Base-by-base conservation (phyloP, 2,797 vertebrate genomes). In the Smutsia temminckii region DNA sequence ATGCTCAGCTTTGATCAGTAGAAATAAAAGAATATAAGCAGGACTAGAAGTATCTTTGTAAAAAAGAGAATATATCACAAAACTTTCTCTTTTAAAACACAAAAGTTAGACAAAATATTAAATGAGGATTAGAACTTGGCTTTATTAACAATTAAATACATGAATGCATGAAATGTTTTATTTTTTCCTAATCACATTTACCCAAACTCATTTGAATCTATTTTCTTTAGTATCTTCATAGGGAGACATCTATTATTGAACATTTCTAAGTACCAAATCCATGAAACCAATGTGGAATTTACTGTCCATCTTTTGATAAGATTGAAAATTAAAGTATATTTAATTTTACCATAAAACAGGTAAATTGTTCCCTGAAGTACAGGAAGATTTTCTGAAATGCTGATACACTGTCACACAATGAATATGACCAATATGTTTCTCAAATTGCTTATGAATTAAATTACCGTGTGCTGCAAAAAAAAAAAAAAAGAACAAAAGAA, bases 401-500 rank as follows among this genome's bases (percentile, higher is more conserved):
- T 92, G 61, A 87, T 85, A 78, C 71, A 34, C 66, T 95, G 61
- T 92, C 75, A 95, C 74, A 93, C 78, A 93, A 78, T 95, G 91
- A 94, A 93, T 32, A 55, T 77, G 87, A 96, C 81, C 59, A 90
- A 75, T 93, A 81, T 95, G 55, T 85, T 94, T 86, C 51, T 89
- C 63, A 93, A 85, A 68, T 84, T 91, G 90, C 80, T 97, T 78
- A 84, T 95, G 94, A 96, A 96, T 97, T 95, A 95, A 96, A 95
- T 97, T 97, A 93, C 46, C 51, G 79, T 75, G 83, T 86, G 80
- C 91, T 91, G 77, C 74, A 86, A 46, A 97, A 97, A 95, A 46
- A 97, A 97, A 95, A 88, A 96, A 97, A 97, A 93, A 95, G 95
- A 95, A 96, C 95, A 91, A 97, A 97, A 93, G 71, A 91, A 96